Base-by-base conservation (phyloP, 2,113 vertebrate genomes). In the Etia nguti region DNA sequence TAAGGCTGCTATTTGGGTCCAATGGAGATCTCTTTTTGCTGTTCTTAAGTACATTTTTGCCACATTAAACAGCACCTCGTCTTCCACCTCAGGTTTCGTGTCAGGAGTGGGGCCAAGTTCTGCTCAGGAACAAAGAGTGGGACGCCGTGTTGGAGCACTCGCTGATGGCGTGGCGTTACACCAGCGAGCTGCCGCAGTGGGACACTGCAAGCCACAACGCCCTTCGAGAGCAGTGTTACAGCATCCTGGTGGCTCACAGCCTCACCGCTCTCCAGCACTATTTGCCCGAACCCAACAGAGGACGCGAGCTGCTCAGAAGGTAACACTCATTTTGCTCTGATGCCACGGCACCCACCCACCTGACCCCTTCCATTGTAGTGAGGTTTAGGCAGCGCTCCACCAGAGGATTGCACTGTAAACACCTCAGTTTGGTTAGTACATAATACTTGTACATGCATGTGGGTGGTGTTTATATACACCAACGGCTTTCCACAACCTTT, bases 171-270 rank as follows among this genome's bases (percentile, higher is more conserved):
- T 96, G 96, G 93, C 91, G 94, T 11, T 96, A 85, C 87, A 92
- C 94, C 88, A 91, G 94, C 6, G 93, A 96, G 52, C 41, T 97
- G 75, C 96, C 95, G 0, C 95, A 92, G 65, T 97, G 96, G 96
- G 96, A 97, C 16, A 96, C 94, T 0, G 86, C 26, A 2, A 91
- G 48, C 81, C 96, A 96, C 46, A 96, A 97, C 11, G 46, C 70
- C 1, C 62, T 95, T 16, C 59, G 80, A 20, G 95, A 95, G 24
- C 95, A 96, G 89, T 96, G 96, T 88, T 96, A 92, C 91, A 22
- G 65, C 52, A 65, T 92, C 4, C 81, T 97, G 86, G 95, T 93
- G 2, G 81, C 90, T 3, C 92, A 95, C 60, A 86, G 94, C 85
- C 82, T 91, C 34, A 26, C 91, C 1, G 94, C 96, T 1, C 93